A percentile compares a stretch with the other conserved stretches of the same genome.
Evolutionary conservation across 2,113 vertebrate genomes (phyloP).

Genomic region (Barbus barbus): DNA sequence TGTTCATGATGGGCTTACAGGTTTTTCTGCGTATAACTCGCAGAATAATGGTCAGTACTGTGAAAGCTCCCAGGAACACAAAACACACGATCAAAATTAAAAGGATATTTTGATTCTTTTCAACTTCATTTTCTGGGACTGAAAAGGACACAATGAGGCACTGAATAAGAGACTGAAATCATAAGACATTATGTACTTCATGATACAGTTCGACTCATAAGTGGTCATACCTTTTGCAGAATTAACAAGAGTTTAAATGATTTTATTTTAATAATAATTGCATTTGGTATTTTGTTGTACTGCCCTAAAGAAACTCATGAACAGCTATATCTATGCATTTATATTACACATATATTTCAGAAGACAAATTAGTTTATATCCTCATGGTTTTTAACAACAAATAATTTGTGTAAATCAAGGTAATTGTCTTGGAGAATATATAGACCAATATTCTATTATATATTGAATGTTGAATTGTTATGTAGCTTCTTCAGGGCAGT

Average conservation of each 20-base stretch:
- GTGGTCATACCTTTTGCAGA: background rate
- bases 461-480: too few species aligned
- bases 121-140: conserved; percentile 46
- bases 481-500: too few species aligned
- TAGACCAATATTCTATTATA: too few species aligned
- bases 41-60: conserved; percentile 50
- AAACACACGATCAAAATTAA: conserved; percentile 54
- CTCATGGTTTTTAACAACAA: too few species aligned
- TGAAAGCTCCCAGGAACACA: conserved; percentile 50
- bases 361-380: background rate
- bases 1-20: conserved; percentile 43
- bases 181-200: background rate
- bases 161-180: background rate
- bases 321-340: background rate
- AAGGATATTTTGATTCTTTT: conserved; percentile 36
- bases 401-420: too few species aligned
- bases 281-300: background rate
- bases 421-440: too few species aligned
- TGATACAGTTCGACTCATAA: background rate
- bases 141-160: conserved; percentile 31
- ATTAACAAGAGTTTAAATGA: background rate
- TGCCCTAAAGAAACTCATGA: background rate
- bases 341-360: background rate
- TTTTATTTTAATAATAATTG: background rate
- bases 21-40: conserved; percentile 57